phyloP scores from a whole-genome alignment of 1,140 invertebrate genomes.

The Cyclargus thomasi region DNA sequence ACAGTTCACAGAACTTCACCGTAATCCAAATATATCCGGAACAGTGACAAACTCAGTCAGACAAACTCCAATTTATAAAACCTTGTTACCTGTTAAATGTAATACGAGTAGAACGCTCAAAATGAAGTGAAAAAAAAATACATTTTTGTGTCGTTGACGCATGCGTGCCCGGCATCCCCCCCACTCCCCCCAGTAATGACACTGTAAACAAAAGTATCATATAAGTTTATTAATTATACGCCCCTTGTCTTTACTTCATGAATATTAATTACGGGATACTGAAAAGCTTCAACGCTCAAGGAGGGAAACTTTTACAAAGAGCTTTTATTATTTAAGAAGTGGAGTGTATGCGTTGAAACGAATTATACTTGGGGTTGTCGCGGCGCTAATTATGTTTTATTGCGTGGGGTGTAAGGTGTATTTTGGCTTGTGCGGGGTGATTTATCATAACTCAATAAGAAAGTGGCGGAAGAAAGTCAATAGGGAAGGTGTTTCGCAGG shows the following conservation, averaged over 20 bases:
- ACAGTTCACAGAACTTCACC: neutral
- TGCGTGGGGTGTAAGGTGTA: conserved; percentile 26
- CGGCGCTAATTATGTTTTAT: conserved; percentile 29
- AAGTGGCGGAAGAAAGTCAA: conserved; percentile 72
- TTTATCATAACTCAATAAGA: conserved; percentile 68
- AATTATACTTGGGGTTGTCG: conserved; percentile 43
- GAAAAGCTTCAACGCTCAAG: conserved; percentile 71
- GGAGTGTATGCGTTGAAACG: conserved; percentile 59
- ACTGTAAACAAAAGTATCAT: conserved; percentile 74
- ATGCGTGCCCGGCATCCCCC: conserved; percentile 38
- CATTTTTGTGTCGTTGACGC: conserved; percentile 24
- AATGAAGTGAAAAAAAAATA: neutral
- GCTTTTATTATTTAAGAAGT: conserved; percentile 74
- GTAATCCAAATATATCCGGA: neutral
- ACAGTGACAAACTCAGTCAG: neutral
- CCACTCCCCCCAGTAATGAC: conserved; percentile 57
- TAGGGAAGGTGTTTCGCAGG: conserved; percentile 66
- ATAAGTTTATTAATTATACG: conserved; percentile 75
- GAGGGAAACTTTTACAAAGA: conserved; percentile 74
- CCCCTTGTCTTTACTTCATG: conserved; percentile 67
- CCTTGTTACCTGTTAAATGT: neutral
- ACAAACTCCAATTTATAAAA: conserved; percentile 4
- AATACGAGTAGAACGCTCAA: neutral
- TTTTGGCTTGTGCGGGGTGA: conserved; percentile 28
- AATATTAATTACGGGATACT: conserved; percentile 74